phyloP scores from a whole-genome alignment of 2,888 invertebrate species.

The Eristalinus aeneus region DNA sequence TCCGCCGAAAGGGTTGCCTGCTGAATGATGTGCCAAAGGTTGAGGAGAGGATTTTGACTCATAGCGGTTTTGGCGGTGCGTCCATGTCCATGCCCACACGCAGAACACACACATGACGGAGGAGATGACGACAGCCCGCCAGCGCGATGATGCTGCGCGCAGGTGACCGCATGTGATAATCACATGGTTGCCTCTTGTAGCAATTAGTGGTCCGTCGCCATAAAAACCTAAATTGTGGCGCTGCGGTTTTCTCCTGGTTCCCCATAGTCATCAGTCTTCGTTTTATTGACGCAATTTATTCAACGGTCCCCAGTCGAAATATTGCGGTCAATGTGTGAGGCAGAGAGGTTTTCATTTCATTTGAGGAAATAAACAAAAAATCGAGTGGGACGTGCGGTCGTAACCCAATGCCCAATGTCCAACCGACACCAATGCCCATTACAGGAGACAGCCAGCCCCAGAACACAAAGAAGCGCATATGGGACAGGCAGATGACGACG shows the following conservation, averaged over 20 bases:
- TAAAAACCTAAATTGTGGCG: slow-evolving; percentile 70
- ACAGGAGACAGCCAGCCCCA: slow-evolving; percentile 32
- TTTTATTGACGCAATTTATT: slow-evolving; percentile 71
- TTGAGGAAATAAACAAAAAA: slow-evolving; percentile 70
- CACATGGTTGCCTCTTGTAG: slow-evolving; percentile 71
- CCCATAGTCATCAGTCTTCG: slow-evolving; percentile 67
- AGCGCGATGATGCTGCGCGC: slow-evolving; percentile 35
- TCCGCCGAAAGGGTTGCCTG: slow-evolving; percentile 60
- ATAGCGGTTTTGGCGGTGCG: slow-evolving; percentile 65
- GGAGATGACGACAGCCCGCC: slow-evolving; percentile 56
- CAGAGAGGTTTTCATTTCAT: slow-evolving; percentile 54
- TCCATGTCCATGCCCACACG: slow-evolving; percentile 50
- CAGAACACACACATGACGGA: slow-evolving; percentile 49
- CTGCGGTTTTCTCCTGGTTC: slow-evolving; percentile 70
- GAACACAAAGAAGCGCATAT: slow-evolving; percentile 12
- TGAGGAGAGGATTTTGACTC: slow-evolving; percentile 65
- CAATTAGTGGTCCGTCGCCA: slow-evolving; percentile 70
- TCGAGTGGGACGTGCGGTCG: slow-evolving; percentile 70
- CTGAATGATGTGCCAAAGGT: slow-evolving; percentile 64
- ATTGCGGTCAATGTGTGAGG: slow-evolving; percentile 71
- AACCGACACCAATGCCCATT: slow-evolving; percentile 10
- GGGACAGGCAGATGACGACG: slow-evolving; percentile 37
- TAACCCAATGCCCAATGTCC: slow-evolving; percentile 53
- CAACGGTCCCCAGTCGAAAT: slow-evolving; percentile 67
- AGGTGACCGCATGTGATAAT: slow-evolving; percentile 71